Percentiles rank a stretch among this genome's conserved stretches.
Conservation (phyloP, 2,888 invertebrate species). For the Tubulanus polymorphus region DNA sequence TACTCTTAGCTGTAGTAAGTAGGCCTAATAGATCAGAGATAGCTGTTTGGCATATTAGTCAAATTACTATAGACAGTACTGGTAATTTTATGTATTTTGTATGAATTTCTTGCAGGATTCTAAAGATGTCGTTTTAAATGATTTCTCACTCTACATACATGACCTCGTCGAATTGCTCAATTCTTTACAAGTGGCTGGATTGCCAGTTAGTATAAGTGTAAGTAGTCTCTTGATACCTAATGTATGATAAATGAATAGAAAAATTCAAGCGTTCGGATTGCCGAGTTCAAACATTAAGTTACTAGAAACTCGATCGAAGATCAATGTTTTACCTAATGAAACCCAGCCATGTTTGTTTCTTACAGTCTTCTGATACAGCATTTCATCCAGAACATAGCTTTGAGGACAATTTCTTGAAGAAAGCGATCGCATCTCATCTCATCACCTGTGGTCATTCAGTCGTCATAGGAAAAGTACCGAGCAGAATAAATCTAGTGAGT, state of each 20-base stretch:
- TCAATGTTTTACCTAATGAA: no score
- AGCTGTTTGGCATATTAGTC: no score
- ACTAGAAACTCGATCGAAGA: no score
- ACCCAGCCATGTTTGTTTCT: no score
- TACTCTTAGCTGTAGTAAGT: slow-evolving; percentile 39
- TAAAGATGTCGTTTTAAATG: slow-evolving; percentile 17
- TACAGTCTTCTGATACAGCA: slow-evolving; percentile 39
- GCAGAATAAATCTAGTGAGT: slow-evolving; percentile 38
- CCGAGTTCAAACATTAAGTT: no score
- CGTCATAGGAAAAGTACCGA: slow-evolving; percentile 33
- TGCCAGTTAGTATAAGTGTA: slow-evolving; percentile 25
- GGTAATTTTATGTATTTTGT: background rate
- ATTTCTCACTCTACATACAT: slow-evolving; percentile 22
- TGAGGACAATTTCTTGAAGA: slow-evolving; percentile 35
- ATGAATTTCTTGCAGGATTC: slow-evolving; percentile 13
- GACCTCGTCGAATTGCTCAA: slow-evolving; percentile 27
- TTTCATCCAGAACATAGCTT: slow-evolving; percentile 34
- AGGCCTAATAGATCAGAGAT: no score
- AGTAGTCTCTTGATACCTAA: slow-evolving; percentile 4
- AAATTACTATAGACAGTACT: no score
- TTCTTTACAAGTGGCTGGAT: slow-evolving; percentile 24
- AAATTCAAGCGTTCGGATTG: no score
- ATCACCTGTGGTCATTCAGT: slow-evolving; percentile 40
- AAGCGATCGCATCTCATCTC: slow-evolving; percentile 39
- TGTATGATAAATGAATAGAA: no score